Percentiles rank a stretch among this genome's conserved stretches.
These are phyloP conservation scores for Otis tarda DNA, from an alignment of 2,113 vertebrate species.

Conservation along the genomic window DNA sequence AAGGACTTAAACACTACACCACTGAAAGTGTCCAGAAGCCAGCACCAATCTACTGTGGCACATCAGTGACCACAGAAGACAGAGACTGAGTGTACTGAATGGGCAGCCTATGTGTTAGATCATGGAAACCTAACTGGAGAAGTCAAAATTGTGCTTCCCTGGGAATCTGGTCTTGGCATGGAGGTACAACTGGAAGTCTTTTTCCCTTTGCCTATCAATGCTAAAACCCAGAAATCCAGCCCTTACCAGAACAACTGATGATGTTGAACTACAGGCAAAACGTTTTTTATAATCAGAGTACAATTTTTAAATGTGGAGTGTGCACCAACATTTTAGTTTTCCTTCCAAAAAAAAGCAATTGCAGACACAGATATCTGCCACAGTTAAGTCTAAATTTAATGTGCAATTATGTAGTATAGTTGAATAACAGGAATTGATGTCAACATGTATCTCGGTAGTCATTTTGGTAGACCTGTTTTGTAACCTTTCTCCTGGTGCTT, in stretches of 20 bases:
- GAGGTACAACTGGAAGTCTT: background rate
- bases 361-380: background rate
- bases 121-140: background rate
- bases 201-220: background rate
- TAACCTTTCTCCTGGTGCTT: conserved; percentile 50
- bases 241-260: background rate
- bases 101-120: background rate
- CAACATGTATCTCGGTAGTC: rapidly evolving
- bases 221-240: background rate
- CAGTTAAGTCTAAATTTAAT: background rate
- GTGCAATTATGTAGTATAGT: background rate
- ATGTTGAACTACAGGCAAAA: background rate
- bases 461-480: background rate
- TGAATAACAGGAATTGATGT: background rate
- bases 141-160: background rate
- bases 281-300: background rate
- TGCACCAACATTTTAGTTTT: background rate
- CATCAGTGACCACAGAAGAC: background rate
- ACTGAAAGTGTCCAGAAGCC: background rate
- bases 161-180: background rate
- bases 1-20: background rate
- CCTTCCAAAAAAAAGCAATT: background rate
- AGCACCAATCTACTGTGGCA: background rate
- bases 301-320: background rate
- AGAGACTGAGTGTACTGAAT: background rate